These are phyloP conservation scores for Platysteira castanea DNA, from an alignment of 2,113 vertebrate genomes.

Conservation along the genomic window DNA sequence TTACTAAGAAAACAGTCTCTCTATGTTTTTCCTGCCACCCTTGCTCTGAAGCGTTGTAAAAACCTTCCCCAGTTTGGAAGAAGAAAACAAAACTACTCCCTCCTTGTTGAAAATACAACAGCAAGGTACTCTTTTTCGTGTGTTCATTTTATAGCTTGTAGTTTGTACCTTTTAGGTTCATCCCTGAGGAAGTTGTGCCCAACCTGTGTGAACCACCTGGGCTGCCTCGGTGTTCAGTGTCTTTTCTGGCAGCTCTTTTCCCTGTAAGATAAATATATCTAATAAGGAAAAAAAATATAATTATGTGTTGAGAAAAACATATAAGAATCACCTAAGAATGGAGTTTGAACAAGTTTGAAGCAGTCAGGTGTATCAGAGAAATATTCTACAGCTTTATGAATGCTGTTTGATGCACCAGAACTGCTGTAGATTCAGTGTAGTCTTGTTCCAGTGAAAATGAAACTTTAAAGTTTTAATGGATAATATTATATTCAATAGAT, in stretches of 20 bases:
- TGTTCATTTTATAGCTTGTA: neutral
- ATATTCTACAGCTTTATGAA: neutral
- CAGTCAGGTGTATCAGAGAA: neutral
- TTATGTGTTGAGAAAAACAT: neutral
- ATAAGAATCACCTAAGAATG: neutral
- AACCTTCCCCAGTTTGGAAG: neutral
- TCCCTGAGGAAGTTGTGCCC: neutral
- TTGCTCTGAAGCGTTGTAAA: neutral
- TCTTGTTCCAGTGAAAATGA: neutral
- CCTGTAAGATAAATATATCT: neutral
- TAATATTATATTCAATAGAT: neutral
- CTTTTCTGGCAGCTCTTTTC: neutral
- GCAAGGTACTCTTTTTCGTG: neutral
- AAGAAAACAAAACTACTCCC: neutral
- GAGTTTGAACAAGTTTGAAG: constrained; percentile 48
- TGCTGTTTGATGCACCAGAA: neutral
- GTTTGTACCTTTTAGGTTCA: neutral
- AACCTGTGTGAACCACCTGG: neutral
- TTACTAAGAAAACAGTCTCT: neutral
- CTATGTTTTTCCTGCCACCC: neutral
- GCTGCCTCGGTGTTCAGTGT: neutral
- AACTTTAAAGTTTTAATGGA: neutral
- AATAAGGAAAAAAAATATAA: neutral
- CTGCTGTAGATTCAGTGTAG: neutral
- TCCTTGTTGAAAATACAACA: neutral